Evolutionary conservation across 2,888 invertebrate genomes (phyloP), one percentile per base, ranked within the genome.

Genomic region (Tinea trinotella): DNA sequence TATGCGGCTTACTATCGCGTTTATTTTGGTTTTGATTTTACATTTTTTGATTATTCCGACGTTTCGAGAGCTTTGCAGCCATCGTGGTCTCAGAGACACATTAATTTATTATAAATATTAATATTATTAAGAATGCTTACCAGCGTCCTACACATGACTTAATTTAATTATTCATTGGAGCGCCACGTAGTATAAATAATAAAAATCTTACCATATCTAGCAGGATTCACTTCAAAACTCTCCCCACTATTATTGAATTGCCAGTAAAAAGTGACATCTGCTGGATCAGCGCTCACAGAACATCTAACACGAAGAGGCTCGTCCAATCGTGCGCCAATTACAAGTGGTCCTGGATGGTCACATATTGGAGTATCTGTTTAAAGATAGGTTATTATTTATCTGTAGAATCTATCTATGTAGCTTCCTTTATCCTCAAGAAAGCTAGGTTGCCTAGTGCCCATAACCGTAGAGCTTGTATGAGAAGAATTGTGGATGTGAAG

Each of bases 201-300:
- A n/a, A n/a, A 30, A 2, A 30, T 7, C 60, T 64, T 46, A 84
- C 86, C 84, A 57, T 84, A 86, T 83, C 85, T 73, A 1, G 83
- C 91, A 0, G 93, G 92, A 0, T 92, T 91, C 10, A 93, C 93
- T 69, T 93, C 93, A 65, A 94, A 93, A 70, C 92, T 93, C 70
- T 95, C 95, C 1, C 95, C 94, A 64, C 94, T 94, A 74, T 94
- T 94, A 71, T 95, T 96, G 79, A 96, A 94, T 71, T 94, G 93
- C 95, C 96, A 96, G 62, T 91, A 89, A 77, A 96, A 96, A 60
- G 90, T 90, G 59, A 95, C 92, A 68, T 93, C 93, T 57, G 90
- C 89, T 0, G 96, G 96, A 74, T 96, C 95, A 0, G 96, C 94
- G 63, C 92, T 91, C 55, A 96, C 94, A 56, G 93, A 91, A 76